phyloP scores from a whole-genome alignment of 2,888 invertebrate genomes.

The Neoascia interrupta region DNA sequence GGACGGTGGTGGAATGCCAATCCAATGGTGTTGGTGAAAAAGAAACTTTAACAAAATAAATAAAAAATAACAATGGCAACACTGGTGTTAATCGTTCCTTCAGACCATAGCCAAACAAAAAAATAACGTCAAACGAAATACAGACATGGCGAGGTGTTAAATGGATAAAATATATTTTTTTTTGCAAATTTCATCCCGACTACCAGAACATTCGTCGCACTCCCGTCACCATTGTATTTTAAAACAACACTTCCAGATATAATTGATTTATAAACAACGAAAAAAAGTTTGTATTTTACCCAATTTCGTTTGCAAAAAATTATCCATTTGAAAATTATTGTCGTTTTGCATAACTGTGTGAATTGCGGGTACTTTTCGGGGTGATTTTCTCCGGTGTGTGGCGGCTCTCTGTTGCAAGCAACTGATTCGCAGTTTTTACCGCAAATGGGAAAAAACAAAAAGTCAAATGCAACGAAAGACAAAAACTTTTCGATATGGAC shows the following conservation, averaged over 20 bases:
- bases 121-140: slow-evolving; percentile 3
- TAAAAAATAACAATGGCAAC: too few relatives aligned
- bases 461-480: neutral
- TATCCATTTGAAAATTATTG: slow-evolving; percentile 69
- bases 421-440: slow-evolving; percentile 18
- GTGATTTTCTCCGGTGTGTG: slow-evolving; percentile 25
- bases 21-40: too few relatives aligned
- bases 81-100: slow-evolving; percentile 26
- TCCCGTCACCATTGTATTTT: neutral
- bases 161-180: slow-evolving; percentile 12
- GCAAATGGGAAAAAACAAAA: slow-evolving; percentile 7
- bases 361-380: slow-evolving; percentile 33
- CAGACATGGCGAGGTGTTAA: slow-evolving; percentile 54
- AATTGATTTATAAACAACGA: slow-evolving; percentile 11
- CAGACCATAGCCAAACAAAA: neutral
- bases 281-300: slow-evolving; percentile 56
- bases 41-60: too few relatives aligned
- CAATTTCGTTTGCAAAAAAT: slow-evolving; percentile 60
- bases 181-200: too few relatives aligned
- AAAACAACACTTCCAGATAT: slow-evolving; percentile 23
- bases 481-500: neutral
- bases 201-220: too few relatives aligned
- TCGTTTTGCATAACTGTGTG: slow-evolving; percentile 70
- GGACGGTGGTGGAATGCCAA: too few relatives aligned
- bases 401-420: slow-evolving; percentile 9